Evolutionary conservation across 2,888 invertebrate genomes (phyloP), one percentile per base, ranked within the genome.

Genomic region (Metacarcinus magister): DNA sequence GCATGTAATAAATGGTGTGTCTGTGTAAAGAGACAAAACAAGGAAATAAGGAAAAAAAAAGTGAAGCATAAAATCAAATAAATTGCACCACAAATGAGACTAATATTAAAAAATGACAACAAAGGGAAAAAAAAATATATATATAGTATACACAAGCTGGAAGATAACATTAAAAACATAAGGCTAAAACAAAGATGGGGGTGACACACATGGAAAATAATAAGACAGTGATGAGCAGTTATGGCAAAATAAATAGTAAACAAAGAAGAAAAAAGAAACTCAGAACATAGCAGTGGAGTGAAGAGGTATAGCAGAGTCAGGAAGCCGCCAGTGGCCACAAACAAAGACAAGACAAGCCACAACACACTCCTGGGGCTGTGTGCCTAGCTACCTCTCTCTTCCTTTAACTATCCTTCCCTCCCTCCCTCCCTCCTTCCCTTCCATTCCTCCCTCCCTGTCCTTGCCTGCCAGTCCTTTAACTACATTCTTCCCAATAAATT

Each of bases 311-410:
- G 87, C 39, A 87, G 87, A 32, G 87, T 87, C 39, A 87, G 87
- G 87, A 87, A 87, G 87, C 87, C 16, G n/a, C 39, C 39, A 87
- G 87, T 87, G 87, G 87, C 87, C 87, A 3, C 2, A 39, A 39
- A 87, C 87, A 87, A 87, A 87, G 39, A 87, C 87, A 87, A 39
- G 39, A 87, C 87, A 87, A 87, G 87, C 87, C 87, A 87, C 87
- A 87, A 87, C 87, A 87, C 87, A 87, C 87, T 87, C 87, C 87
- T 87, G 87, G 32, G 87, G 87, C 87, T 39, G 16, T 87, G 13
- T 87, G 87, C 16, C 87, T 87, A 19, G 39, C 87, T 87, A 87
- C 87, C 39, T 87, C 87, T 39, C 87, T 87, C 87, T 87, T 16
- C 39, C 87, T 87, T 28, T 28, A 28, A 28, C 75, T 28, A 75